Base-by-base conservation (phyloP, 2,888 invertebrate species). In the Drosophila affinis region DNA sequence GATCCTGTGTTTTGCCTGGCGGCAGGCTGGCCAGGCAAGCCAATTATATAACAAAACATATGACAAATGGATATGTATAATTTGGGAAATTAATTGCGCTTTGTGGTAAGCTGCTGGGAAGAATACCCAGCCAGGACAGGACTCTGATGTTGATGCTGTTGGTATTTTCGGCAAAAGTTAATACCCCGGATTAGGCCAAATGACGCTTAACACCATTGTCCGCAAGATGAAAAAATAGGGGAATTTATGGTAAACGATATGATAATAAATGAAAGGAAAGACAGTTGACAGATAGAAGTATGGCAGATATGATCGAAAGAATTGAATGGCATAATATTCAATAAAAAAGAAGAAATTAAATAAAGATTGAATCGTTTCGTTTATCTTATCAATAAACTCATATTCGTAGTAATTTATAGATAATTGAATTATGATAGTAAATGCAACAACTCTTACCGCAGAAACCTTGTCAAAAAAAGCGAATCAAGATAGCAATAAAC, bases 11-110 rank as follows among this genome's bases (percentile, higher is more conserved):
- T 74, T 74, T 74, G 76, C 62, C 77, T 75, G 39, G 39, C 39
- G 39, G 39, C 39, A 39, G 39, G 62, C 71, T 61, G 65, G 53
- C 52, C 78, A 76, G 69, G 70, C 62, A 83, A 75, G 71, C 73
- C 89, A 86, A 86, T 86, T 86, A 86, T 87, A 61, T 75, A 86
- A 87, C 79, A 88, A 88, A 86, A 85, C 89, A 88, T 86, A 81
- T 75, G 77, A 77, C 73, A 73, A 84, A 78, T 65, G 75, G 70
- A 39, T 45, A 74, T 24, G 24, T 24, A 5, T 75, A 51, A 74
- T 75, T 73, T 82, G 78, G 75, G 54, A 84, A 84, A 88, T 82
- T 84, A 84, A 84, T 84, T 86, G 78, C 68, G 65, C 59, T 77
- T 79, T 81, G 86, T 39, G 86, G 87, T 88, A 80, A 82, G 76